A percentile compares a stretch with the other conserved stretches of the same genome.
phyloP scores from a whole-genome alignment of 2,888 invertebrate species.

The Magallana nippona region DNA sequence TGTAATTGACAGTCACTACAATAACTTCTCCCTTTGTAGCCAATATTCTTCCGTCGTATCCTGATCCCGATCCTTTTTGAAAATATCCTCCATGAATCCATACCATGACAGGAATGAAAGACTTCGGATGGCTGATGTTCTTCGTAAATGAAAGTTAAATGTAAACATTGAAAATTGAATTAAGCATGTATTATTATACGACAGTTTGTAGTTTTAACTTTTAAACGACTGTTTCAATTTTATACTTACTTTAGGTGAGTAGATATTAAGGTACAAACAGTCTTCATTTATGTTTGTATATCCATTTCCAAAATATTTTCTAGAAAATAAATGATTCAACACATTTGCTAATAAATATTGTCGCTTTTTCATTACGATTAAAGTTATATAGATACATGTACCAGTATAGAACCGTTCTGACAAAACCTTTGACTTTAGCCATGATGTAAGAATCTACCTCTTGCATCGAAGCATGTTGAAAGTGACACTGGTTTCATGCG shows the following conservation, averaged over 20 bases:
- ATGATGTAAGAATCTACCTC: no score
- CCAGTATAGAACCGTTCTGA: no score
- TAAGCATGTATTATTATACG: no score
- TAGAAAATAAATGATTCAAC: constrained; percentile 27
- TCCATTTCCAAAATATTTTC: constrained; percentile 49
- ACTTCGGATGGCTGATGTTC: background rate
- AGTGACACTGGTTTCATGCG: no score
- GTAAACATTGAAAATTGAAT: background rate
- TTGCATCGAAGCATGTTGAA: no score
- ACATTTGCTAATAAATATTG: no score
- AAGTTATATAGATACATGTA: no score
- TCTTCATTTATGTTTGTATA: constrained; percentile 55
- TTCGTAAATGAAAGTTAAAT: background rate
- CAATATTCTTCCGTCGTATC: background rate
- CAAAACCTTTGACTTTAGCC: no score
- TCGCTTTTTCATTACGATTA: no score
- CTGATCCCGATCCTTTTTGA: constrained; percentile 7
- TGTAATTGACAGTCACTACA: background rate
- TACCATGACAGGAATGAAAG: background rate
- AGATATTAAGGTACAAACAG: constrained; percentile 59
- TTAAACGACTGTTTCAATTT: no score
- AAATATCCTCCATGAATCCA: constrained; percentile 3
- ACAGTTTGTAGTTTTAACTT: no score
- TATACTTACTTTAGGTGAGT: no score
- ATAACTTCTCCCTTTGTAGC: background rate